A percentile compares a stretch with the other conserved stretches of the same genome.
Evolutionary conservation across 2,113 vertebrate species (phyloP).

Genomic region (Aegotheles bennettii): DNA sequence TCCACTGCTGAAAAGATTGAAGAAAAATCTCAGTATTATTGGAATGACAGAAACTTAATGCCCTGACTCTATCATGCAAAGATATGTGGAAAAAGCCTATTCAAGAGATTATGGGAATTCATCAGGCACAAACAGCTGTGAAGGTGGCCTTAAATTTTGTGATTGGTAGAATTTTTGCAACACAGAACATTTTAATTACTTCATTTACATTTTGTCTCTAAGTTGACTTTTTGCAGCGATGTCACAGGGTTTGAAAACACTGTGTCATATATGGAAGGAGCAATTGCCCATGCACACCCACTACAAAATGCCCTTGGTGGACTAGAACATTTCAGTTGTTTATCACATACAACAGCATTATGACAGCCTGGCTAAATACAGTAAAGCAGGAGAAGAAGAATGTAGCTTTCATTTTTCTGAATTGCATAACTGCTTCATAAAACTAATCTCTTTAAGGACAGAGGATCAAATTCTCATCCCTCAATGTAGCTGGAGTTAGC

Average conservation of each 20-base stretch:
- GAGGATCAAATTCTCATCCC: constrained; percentile 14
- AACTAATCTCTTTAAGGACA: constrained; percentile 10
- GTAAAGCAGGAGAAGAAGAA: neutral
- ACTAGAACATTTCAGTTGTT: neutral
- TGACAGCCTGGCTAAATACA: constrained; percentile 36
- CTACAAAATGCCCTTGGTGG: neutral
- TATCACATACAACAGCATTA: neutral
- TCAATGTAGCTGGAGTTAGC: neutral
- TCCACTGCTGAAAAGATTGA: neutral
- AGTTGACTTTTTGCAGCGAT: neutral
- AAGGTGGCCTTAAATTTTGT: neutral
- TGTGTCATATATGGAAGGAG: neutral
- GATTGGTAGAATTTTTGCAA: constrained; percentile 9
- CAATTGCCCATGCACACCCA: neutral
- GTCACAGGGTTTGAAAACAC: neutral
- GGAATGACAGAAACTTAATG: neutral
- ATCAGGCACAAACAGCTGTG: neutral
- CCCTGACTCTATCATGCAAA: neutral
- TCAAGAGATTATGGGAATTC: neutral
- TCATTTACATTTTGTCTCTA: neutral
- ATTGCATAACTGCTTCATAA: neutral
- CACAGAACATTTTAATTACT: neutral
- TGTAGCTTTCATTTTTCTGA: constrained; percentile 16
- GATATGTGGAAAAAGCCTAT: neutral
- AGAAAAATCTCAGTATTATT: neutral